Evolutionary conservation across 1,140 invertebrate species (phyloP).

Genomic region (Atta cephalotes): DNA sequence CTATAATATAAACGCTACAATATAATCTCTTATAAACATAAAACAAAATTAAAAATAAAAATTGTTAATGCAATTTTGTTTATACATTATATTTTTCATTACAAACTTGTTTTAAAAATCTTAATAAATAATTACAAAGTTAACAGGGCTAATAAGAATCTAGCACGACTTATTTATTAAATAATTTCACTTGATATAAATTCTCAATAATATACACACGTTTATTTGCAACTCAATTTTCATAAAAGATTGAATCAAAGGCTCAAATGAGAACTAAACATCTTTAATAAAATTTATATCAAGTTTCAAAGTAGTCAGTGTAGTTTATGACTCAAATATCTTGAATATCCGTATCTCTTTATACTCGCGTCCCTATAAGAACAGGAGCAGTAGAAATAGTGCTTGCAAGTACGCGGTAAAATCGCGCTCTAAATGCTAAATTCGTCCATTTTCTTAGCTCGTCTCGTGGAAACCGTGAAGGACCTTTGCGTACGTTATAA

Average conservation of each 20-base stretch:
- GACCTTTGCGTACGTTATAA: conserved; percentile 24
- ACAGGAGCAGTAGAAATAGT: neutral
- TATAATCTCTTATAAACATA: neutral
- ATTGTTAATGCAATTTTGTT: neutral
- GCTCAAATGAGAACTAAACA: neutral
- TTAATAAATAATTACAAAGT: neutral
- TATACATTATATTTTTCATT: neutral
- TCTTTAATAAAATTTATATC: conserved; percentile 38
- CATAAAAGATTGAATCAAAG: neutral
- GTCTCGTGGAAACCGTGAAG: conserved; percentile 58
- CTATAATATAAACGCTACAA: neutral
- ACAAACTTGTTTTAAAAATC: neutral
- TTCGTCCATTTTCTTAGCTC: conserved; percentile 75
- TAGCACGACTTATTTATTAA: neutral
- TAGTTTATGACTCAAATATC: conserved; percentile 31
- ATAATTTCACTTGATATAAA: neutral
- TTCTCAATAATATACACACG: neutral
- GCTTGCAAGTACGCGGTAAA: conserved; percentile 57
- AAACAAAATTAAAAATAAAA: neutral
- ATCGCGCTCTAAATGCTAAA: conserved; percentile 81
- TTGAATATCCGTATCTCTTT: conserved; percentile 15
- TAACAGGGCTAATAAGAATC: no score
- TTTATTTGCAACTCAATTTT: neutral
- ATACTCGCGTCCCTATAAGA: conserved; percentile 4
- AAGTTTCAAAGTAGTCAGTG: conserved; percentile 21